These are phyloP conservation scores for Cacoxenus indagator DNA, from an alignment of 2,888 invertebrate species.

Conservation along the genomic window DNA sequence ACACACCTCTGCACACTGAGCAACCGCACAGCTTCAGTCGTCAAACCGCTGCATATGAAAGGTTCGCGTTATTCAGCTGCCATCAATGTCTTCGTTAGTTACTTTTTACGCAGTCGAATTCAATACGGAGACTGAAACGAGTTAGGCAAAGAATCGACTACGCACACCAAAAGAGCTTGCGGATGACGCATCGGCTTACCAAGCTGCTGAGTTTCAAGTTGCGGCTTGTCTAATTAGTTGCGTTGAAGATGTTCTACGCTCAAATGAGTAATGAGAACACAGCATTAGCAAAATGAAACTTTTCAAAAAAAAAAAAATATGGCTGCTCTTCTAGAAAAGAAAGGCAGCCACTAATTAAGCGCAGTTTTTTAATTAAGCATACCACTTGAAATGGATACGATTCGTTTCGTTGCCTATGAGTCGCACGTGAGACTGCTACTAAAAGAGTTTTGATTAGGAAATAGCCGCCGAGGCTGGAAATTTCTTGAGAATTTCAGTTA, in stretches of 20 bases:
- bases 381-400: background rate
- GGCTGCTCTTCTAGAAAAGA: background rate
- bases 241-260: background rate
- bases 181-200: background rate
- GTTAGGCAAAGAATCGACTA: no score
- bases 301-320: background rate
- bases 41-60: background rate
- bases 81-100: background rate
- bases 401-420: background rate
- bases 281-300: background rate
- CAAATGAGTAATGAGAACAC: background rate
- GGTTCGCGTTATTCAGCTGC: background rate
- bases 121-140: no score
- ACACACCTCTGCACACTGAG: no score
- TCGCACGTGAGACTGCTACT: background rate
- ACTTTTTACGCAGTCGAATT: no score
- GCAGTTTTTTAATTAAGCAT: background rate
- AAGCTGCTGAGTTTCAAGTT: conserved; percentile 16
- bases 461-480: no score
- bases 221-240: conserved; percentile 14
- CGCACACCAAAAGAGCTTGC: no score
- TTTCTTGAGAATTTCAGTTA: background rate
- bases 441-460: background rate
- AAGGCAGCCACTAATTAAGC: background rate
- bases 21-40: no score